Percentiles rank a stretch among this genome's conserved stretches.
phyloP scores from a whole-genome alignment of 2,797 vertebrate species.

The Hemibagrus guttatus region DNA sequence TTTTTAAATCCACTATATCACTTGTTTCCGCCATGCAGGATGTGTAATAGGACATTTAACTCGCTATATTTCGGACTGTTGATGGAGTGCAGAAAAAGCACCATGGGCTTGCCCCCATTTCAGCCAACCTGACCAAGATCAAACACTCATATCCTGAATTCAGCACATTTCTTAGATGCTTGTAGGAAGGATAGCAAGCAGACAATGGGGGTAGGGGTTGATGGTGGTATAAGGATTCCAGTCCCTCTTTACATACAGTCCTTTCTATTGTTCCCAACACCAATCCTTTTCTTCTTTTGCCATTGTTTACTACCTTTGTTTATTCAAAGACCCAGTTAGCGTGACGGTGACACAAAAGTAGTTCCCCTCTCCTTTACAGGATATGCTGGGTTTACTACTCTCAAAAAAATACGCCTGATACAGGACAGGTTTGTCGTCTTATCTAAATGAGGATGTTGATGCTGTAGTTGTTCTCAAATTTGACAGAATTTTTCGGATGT shows the following conservation, averaged over 20 bases:
- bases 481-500: neutral
- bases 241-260: slow-evolving; percentile 25
- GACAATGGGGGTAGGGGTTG: neutral
- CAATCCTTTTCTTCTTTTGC: slow-evolving; percentile 40
- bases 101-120: neutral
- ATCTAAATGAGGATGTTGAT: neutral
- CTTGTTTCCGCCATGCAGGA: neutral
- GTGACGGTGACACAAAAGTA: slow-evolving; percentile 37
- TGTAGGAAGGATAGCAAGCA: slow-evolving; percentile 9
- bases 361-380: slow-evolving; percentile 28
- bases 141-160: slow-evolving; percentile 24
- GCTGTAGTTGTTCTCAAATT: neutral
- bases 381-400: slow-evolving; percentile 38
- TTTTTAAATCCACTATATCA: neutral
- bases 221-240: slow-evolving; percentile 27
- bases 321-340: slow-evolving; percentile 50
- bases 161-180: slow-evolving; percentile 23
- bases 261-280: slow-evolving; percentile 31
- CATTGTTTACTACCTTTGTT: slow-evolving; percentile 53
- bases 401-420: neutral
- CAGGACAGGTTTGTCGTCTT: neutral
- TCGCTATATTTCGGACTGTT: neutral
- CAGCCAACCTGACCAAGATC: slow-evolving; percentile 36
- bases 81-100: neutral
- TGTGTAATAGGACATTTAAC: neutral